phyloP scores from a whole-genome alignment of 2,113 vertebrate species.

The Phrynocephalus versicolor region DNA sequence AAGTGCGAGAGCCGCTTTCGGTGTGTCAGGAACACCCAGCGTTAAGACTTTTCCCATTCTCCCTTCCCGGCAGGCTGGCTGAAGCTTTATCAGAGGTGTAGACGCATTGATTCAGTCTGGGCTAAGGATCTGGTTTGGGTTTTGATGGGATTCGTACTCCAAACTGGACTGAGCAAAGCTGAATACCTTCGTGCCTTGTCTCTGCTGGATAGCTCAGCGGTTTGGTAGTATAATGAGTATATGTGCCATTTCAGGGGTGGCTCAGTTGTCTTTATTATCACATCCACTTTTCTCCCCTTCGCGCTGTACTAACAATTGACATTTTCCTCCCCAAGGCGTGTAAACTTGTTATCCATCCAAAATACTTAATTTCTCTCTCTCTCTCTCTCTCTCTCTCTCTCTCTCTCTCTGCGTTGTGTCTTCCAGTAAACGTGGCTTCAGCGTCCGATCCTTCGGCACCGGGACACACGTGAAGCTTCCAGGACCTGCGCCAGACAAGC shows the following conservation, averaged over 20 bases:
- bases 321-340: not conserved
- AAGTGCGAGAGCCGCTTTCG: not conserved
- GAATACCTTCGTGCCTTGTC: no score
- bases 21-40: not conserved
- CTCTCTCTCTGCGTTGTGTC: constrained; percentile 63
- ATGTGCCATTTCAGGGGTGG: not conserved
- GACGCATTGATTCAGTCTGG: no score
- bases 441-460: constrained; percentile 95
- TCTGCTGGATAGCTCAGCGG: no score
- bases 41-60: not conserved
- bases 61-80: no score
- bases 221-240: no score
- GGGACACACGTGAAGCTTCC: constrained; percentile 97
- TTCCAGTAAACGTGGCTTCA: constrained; percentile 96
- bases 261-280: not conserved
- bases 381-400: not conserved
- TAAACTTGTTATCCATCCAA: not conserved
- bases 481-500: constrained; percentile 97
- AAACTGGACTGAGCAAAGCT: no score
- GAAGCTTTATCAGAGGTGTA: no score
- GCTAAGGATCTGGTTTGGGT: no score
- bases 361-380: constrained; percentile 1
- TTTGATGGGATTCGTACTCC: no score
- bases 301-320: not conserved
- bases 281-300: no score